These are phyloP conservation scores for Pelagia noctiluca DNA, from an alignment of 30 jellyfish, hydroid and myxozoan species.

Conservation along the genomic window DNA sequence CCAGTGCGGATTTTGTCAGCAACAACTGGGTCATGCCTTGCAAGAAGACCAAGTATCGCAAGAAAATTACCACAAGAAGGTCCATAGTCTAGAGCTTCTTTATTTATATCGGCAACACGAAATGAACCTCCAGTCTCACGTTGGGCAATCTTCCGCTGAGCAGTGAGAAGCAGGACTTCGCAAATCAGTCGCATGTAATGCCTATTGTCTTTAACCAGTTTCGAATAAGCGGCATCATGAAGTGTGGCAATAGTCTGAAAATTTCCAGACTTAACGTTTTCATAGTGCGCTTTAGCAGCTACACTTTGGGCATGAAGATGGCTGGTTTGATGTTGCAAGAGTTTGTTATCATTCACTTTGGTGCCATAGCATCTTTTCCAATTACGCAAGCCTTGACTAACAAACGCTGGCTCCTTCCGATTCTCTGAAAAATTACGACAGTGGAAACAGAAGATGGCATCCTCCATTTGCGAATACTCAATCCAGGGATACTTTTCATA, in stretches of 20 bases:
- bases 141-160: constrained; percentile 45
- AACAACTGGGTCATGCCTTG: constrained; percentile 3
- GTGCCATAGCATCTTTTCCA: constrained; percentile 8
- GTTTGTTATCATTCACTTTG: background rate
- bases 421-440: background rate
- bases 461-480: background rate
- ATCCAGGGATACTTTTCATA: constrained; percentile 5
- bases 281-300: background rate
- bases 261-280: background rate
- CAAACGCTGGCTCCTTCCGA: background rate
- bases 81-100: constrained; percentile 4
- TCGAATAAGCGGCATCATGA: background rate
- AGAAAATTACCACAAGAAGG: constrained; percentile 30
- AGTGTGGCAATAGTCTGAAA: background rate
- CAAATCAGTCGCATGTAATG: background rate
- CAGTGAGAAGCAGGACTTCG: constrained; percentile 52
- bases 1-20: constrained; percentile 1
- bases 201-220: background rate
- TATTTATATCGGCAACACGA: background rate
- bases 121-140: constrained; percentile 28
- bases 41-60: constrained; percentile 21
- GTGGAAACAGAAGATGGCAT: background rate
- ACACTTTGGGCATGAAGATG: background rate
- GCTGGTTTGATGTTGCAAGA: background rate
- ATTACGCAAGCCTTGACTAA: background rate